Conservation (phyloP, 2,113 vertebrate species). For the Conger conger region DNA sequence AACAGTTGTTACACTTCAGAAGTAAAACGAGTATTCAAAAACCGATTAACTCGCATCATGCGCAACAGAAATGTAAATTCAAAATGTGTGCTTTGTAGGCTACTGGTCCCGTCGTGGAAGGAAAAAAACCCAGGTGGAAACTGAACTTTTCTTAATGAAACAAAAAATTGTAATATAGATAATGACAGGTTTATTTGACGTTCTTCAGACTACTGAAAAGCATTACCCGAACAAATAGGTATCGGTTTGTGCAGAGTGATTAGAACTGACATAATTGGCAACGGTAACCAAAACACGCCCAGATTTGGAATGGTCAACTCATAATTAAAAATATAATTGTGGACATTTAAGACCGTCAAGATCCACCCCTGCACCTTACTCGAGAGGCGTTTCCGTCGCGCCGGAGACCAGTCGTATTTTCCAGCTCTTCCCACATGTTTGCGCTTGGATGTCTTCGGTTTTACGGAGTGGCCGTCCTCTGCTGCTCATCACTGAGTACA, state of each 20-base stretch:
- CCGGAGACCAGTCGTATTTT: slow-evolving; percentile 27
- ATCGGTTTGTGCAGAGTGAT: no score
- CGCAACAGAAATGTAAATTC: background rate
- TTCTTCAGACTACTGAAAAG: background rate
- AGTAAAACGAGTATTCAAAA: background rate
- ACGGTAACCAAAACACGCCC: background rate
- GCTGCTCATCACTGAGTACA: background rate
- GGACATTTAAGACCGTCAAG: background rate
- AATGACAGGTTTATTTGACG: background rate
- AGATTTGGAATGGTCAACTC: background rate
- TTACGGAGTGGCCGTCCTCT: background rate
- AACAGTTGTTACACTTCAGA: background rate
- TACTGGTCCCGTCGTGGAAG: background rate
- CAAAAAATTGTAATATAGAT: background rate
- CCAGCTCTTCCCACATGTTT: slow-evolving; percentile 43
- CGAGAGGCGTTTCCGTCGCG: slow-evolving; percentile 25
- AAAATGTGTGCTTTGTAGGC: background rate
- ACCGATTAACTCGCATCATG: background rate
- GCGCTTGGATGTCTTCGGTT: background rate
- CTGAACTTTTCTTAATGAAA: background rate
- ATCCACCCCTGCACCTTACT: slow-evolving; percentile 39
- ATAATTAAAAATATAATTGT: background rate
- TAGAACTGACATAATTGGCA: no score
- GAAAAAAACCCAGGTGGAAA: background rate
- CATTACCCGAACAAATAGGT: background rate